phyloP scores from a whole-genome alignment of 1,140 invertebrate species.

The Rhizoglyphus robini region DNA sequence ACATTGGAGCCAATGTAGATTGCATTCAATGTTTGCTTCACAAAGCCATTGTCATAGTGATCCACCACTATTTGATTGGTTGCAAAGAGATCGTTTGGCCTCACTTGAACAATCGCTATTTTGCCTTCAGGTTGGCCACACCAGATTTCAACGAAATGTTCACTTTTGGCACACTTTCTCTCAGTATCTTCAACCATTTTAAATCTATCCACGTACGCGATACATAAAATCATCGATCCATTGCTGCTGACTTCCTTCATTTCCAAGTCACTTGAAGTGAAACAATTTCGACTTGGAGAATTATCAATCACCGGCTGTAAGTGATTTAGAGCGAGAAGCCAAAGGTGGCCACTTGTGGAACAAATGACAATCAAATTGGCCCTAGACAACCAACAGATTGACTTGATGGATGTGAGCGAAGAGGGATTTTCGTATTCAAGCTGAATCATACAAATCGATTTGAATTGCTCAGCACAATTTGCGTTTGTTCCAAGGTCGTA shows the following conservation, averaged over 20 bases:
- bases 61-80: constrained; percentile 45
- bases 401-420: constrained; percentile 42
- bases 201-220: constrained; percentile 30
- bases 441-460: constrained; percentile 34
- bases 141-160: constrained; percentile 46
- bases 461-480: constrained; percentile 21
- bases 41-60: constrained; percentile 37
- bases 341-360: constrained; percentile 55
- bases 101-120: constrained; percentile 50
- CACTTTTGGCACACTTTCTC: not conserved
- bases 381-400: constrained; percentile 47
- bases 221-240: constrained; percentile 38
- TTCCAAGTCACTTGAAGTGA: constrained; percentile 3
- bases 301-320: constrained; percentile 9
- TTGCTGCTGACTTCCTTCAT: constrained; percentile 51
- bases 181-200: not conserved
- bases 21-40: not conserved
- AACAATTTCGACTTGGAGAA: not conserved
- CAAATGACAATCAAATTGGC: constrained; percentile 55
- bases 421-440: constrained; percentile 37
- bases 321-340: constrained; percentile 43
- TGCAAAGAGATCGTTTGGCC: constrained; percentile 39
- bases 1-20: not conserved
- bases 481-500: constrained; percentile 34
- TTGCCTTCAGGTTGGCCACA: constrained; percentile 57